Conservation (phyloP, 2,888 invertebrate genomes). For the Metacarcinus magister region DNA sequence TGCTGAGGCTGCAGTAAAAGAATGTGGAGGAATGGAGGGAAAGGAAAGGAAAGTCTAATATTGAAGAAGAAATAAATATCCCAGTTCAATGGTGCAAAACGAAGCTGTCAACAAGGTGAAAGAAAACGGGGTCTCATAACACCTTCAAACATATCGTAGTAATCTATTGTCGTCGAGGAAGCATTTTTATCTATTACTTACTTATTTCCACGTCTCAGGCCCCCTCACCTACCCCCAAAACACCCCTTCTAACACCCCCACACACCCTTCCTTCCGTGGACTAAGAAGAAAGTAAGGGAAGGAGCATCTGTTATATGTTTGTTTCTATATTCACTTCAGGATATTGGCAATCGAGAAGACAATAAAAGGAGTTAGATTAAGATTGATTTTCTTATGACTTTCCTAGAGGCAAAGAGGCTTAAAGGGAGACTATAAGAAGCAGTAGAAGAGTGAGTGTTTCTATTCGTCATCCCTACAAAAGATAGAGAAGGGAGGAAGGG, state of each 20-base stretch:
- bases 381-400: not conserved
- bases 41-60: not conserved
- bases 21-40: not conserved
- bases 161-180: not conserved
- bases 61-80: not conserved
- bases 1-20: not conserved
- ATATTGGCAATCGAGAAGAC: not conserved
- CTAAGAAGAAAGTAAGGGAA: not conserved
- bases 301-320: not conserved
- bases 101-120: not conserved
- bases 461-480: not conserved
- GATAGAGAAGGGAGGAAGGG: not conserved
- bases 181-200: not conserved
- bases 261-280: too few species aligned
- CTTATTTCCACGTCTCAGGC: not conserved
- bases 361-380: not conserved
- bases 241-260: too few species aligned
- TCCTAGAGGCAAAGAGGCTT: not conserved
- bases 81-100: not conserved
- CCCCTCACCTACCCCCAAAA: too few species aligned
- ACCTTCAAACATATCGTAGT: not conserved
- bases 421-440: not conserved
- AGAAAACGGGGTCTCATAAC: constrained; percentile 8
- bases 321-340: not conserved
- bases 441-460: not conserved